Base-by-base conservation (phyloP, 2,797 vertebrate genomes). In the Phoeniculus purpureus region DNA sequence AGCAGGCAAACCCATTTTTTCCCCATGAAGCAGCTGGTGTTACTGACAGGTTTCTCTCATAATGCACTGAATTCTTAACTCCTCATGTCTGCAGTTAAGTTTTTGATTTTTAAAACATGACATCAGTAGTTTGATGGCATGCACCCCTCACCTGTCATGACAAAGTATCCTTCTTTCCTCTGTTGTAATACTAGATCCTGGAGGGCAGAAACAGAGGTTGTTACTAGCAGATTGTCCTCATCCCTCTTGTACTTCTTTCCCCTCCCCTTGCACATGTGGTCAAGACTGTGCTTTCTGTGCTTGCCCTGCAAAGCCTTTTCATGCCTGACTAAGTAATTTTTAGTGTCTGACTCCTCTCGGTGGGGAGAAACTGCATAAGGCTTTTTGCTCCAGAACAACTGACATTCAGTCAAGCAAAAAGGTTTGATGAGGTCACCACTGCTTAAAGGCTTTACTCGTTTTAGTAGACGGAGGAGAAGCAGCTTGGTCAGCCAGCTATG, bases 1-100 rank as follows among this genome's bases (percentile, higher is more conserved):
- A 74, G 55, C 76, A 93, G 90, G 84, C 84, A 89, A 87, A 76
- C 29, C 75, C 68, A 21, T 85, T 74, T 83, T 75, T 88, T 85
- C 10, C 37, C 32, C 15, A 2, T 66, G 86, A 75, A 95, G 80
- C 71, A 87, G 74, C 67, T 84, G 77, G 29, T 78, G 56, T 90
- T 64, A 7, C 65, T 85, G 74, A 51, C 83, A 79, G 83, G 56
- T 52, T 79, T 72, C 50, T 72, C 86, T 94, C 58, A 2, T n/a
- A 74, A 27, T 64, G 58, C 9, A 3, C 65, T 34, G 37, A 58
- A 0, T 64, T 77, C 50, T 47, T 75, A 25, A 58, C 86, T 76
- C 77, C 75, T 50, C 51, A 7, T 48, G 56, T 62, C 92, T 93
- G 77, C 85, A 81, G 76, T 16, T 16, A 56, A 81, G 55, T 45